These are phyloP conservation scores for Rhinoderma darwinii DNA, from an alignment of 2,113 vertebrate genomes.

Conservation along the genomic window DNA sequence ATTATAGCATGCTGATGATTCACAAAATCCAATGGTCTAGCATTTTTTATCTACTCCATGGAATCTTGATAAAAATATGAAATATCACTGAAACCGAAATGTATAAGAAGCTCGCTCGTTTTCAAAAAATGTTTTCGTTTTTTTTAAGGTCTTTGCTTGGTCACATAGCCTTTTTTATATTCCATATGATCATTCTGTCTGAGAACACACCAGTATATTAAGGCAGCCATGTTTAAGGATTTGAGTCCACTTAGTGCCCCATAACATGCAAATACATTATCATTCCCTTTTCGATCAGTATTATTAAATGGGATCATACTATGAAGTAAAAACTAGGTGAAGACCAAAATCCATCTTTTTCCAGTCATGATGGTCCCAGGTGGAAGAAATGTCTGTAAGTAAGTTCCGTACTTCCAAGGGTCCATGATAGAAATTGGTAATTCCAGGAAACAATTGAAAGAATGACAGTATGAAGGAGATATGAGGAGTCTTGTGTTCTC, in stretches of 20 bases:
- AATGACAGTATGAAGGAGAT: neutral
- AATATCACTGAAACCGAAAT: neutral
- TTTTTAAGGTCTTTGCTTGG: too few species aligned
- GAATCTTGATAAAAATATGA: neutral
- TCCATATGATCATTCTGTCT: neutral
- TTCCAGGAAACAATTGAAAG: neutral
- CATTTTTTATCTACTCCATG: neutral
- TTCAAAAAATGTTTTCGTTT: neutral
- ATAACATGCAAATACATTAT: too few species aligned
- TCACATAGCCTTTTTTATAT: neutral
- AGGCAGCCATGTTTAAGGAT: neutral
- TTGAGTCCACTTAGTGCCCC: neutral
- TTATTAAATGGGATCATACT: too few species aligned
- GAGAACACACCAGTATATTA: neutral
- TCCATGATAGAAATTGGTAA: neutral
- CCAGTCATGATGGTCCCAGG: neutral
- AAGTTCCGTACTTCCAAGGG: neutral
- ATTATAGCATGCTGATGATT: neutral
- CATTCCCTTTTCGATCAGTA: too few species aligned
- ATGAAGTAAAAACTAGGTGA: neutral
- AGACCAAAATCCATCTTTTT: neutral
- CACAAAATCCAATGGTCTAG: neutral
- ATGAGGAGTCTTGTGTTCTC: neutral
- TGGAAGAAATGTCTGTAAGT: neutral
- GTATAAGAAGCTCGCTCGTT: neutral